Conservation (phyloP, 2,113 vertebrate species). For the Rhabdomys dilectus region DNA sequence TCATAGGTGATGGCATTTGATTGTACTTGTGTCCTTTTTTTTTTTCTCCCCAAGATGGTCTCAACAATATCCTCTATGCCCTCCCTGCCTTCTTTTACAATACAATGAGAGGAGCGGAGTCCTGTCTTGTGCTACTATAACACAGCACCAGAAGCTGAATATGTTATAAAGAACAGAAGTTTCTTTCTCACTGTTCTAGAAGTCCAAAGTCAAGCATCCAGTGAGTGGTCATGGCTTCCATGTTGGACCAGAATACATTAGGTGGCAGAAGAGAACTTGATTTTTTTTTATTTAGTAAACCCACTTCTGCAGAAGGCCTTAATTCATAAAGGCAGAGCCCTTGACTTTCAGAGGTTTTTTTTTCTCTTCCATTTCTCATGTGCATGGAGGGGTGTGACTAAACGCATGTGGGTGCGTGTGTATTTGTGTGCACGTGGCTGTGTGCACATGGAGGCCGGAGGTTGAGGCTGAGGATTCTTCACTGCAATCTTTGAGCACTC, state of each 20-base stretch:
- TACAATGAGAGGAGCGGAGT: background rate
- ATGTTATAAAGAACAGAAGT: background rate
- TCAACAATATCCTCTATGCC: background rate
- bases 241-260: too few relatives aligned
- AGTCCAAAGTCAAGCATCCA: background rate
- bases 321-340: background rate
- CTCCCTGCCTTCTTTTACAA: background rate
- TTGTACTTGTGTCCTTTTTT: background rate
- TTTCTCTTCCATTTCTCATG: background rate
- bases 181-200: background rate
- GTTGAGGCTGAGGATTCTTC: too few relatives aligned
- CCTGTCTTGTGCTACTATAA: background rate
- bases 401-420: background rate
- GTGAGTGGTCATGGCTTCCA: accelerated
- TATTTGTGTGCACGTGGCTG: background rate
- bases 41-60: background rate
- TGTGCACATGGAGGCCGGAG: background rate
- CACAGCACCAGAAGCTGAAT: background rate
- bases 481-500: background rate
- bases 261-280: background rate
- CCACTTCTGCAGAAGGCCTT: too few relatives aligned
- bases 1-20: accelerated
- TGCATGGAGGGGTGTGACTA: background rate
- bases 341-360: background rate
- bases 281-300: background rate